A percentile compares a stretch with the other conserved stretches of the same genome.
Evolutionary conservation across 1,140 invertebrate species (phyloP).

Genomic region (Meteorus sp.): DNA sequence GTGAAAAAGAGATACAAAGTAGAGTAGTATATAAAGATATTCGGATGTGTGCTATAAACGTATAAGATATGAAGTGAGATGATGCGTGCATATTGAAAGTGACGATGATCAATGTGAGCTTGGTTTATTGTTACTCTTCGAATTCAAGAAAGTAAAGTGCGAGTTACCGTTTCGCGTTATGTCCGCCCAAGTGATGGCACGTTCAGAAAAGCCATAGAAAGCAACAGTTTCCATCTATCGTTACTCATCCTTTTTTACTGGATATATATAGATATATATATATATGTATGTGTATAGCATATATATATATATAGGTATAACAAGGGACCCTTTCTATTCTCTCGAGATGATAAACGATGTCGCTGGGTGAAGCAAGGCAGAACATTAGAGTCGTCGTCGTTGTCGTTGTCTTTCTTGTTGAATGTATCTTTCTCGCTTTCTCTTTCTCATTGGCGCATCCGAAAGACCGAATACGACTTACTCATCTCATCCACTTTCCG

Average conservation of each 20-base stretch:
- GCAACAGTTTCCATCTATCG: constrained; percentile 45
- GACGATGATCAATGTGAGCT: constrained; percentile 29
- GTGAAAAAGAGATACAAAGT: constrained; percentile 3
- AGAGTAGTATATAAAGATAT: background rate
- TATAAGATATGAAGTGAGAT: too few relatives aligned
- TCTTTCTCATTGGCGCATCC: background rate
- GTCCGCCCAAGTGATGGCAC: background rate
- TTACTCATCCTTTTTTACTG: constrained; percentile 35
- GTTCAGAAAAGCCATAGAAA: constrained; percentile 33
- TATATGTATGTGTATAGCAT: too few relatives aligned
- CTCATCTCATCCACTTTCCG: background rate
- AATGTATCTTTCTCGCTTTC: background rate
- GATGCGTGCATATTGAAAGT: constrained; percentile 17
- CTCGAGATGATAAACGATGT: constrained; percentile 43
- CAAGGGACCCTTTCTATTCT: constrained; percentile 38
- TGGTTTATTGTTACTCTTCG: constrained; percentile 5
- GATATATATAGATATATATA: too few relatives aligned
- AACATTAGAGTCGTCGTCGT: constrained; percentile 42
- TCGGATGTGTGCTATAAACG: background rate
- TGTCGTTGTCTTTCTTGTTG: constrained; percentile 9
- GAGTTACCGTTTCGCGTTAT: constrained; percentile 10
- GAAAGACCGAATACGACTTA: background rate
- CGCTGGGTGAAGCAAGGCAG: constrained; percentile 37
- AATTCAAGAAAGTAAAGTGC: constrained; percentile 5
- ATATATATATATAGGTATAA: too few relatives aligned